Evolutionary conservation across 2,888 invertebrate genomes (phyloP), one percentile per base, ranked within the genome.

Genomic region (Cryptophagus acutangulus): DNA sequence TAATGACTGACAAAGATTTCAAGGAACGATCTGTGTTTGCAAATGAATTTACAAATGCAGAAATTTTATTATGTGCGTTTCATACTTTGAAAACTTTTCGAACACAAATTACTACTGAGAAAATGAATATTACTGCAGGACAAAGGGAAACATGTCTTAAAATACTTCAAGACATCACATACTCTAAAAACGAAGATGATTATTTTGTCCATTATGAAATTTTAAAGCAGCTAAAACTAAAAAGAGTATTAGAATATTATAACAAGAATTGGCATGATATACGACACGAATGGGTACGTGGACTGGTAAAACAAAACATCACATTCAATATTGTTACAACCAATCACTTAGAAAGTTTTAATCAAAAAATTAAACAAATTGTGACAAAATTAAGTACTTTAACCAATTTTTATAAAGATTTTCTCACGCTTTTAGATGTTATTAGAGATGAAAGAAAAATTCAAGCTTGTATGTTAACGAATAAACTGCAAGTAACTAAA

Each of bases 291-390:
- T 43, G 35, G 38, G 43, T 43, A 4, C 13, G 35, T 24, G 17
- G 17, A 16, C 25, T 39, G 13, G 35, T 35, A 35, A 43, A 43
- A 26, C 10, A 34, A 9, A 8, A 9, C 30, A 3, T 39, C 20
- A 43, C 35, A 17, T 39, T 30, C 35, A 35, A 33, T 33, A 17
- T 35, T 9, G 26, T 16, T 13, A 38, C 41, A 2, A 41, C 41
- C 17, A 41, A 42, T 29, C 42, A 38, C 25, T 17, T 43, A 8
- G 39, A 43, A 39, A 26, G 17, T 10, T 30, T 38, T 12, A 43
- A 43, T 31, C n/a, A 39, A 5, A 43, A 43, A 30, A 43, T 43
- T 17, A 43, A 43, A 17, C 37, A 33, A 15, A 31, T 43, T 30
- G 14, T 13, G 16, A 14, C 15, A 33, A 38, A 33, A 38, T 5